These are phyloP conservation scores for Caenorhabditis drosophilae DNA, from an alignment of 2,888 invertebrate genomes.

Conservation along the genomic window DNA sequence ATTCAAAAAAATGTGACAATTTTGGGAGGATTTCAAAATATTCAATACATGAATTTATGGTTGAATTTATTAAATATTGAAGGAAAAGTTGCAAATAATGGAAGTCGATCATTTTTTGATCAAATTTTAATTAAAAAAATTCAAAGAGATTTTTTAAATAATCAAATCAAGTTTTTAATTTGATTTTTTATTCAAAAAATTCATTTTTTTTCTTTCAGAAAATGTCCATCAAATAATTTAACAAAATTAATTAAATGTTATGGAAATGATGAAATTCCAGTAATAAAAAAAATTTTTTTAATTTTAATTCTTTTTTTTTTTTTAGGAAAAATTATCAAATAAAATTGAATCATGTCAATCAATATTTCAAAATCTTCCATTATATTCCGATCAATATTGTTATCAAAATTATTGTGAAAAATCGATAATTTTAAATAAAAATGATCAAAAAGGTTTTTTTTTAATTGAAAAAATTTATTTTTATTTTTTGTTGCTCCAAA, in stretches of 20 bases:
- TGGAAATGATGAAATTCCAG: slow-evolving; percentile 23
- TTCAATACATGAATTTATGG: slow-evolving; percentile 61
- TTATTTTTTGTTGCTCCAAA: too few species aligned
- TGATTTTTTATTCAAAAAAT: not conserved
- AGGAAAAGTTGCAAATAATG: slow-evolving; percentile 50
- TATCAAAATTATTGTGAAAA: slow-evolving; percentile 44
- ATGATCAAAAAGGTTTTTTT: slow-evolving; percentile 5
- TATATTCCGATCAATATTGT: slow-evolving; percentile 28
- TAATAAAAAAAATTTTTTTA: slow-evolving; percentile 3
- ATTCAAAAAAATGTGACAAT: slow-evolving; percentile 49
- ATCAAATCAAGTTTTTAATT: slow-evolving; percentile 7
- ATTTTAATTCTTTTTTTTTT: slow-evolving; percentile 3
- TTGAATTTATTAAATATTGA: slow-evolving; percentile 34
- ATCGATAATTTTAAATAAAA: slow-evolving; percentile 13
- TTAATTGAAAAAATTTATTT: not conserved
- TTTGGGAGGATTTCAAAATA: slow-evolving; percentile 60
- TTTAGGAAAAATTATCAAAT: slow-evolving; percentile 7
- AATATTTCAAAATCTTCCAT: slow-evolving; percentile 14
- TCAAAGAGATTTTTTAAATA: slow-evolving; percentile 12
- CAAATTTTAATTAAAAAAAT: slow-evolving; percentile 23
- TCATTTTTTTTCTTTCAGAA: slow-evolving; percentile 7
- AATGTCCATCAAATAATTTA: slow-evolving; percentile 24
- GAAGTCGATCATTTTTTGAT: slow-evolving; percentile 54
- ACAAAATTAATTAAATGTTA: slow-evolving; percentile 4
- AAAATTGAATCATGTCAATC: slow-evolving; percentile 7